Evolutionary conservation across 2,113 vertebrate genomes (phyloP).

Genomic region (Arothron firmamentum): DNA sequence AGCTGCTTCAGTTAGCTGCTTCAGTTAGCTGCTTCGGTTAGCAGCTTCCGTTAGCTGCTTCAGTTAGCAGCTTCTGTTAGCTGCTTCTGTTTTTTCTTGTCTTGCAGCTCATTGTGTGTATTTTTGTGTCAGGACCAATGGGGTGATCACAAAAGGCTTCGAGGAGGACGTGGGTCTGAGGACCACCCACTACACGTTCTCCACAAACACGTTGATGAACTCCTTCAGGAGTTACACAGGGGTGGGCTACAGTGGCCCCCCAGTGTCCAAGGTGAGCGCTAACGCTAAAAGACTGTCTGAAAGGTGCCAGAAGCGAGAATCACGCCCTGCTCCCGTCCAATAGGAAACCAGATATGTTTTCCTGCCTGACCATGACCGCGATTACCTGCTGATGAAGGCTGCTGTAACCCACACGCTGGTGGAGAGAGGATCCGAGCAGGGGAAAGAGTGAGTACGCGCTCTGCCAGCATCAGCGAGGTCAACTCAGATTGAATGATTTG

Average conservation of each 20-base stretch:
- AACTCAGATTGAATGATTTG: too few relatives aligned
- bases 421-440: conserved; percentile 54
- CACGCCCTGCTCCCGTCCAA: background rate
- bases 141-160: conserved; percentile 72
- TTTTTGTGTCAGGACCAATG: conserved; percentile 70
- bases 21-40: too few relatives aligned
- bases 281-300: background rate
- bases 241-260: conserved; percentile 60
- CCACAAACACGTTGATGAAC: conserved; percentile 80
- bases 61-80: too few relatives aligned
- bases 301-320: background rate
- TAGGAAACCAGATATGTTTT: conserved; percentile 79
- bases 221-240: conserved; percentile 65
- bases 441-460: conserved; percentile 39
- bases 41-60: too few relatives aligned
- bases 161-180: conserved; percentile 77
- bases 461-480: background rate
- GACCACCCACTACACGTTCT: conserved; percentile 81
- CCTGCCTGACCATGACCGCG: conserved; percentile 77
- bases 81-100: too few relatives aligned
- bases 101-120: background rate
- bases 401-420: conserved; percentile 58
- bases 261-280: conserved; percentile 52
- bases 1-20: too few relatives aligned
- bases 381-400: conserved; percentile 76